These are phyloP conservation scores for Rutilus rutilus DNA, from an alignment of 2,113 vertebrate species.

Conservation along the genomic window DNA sequence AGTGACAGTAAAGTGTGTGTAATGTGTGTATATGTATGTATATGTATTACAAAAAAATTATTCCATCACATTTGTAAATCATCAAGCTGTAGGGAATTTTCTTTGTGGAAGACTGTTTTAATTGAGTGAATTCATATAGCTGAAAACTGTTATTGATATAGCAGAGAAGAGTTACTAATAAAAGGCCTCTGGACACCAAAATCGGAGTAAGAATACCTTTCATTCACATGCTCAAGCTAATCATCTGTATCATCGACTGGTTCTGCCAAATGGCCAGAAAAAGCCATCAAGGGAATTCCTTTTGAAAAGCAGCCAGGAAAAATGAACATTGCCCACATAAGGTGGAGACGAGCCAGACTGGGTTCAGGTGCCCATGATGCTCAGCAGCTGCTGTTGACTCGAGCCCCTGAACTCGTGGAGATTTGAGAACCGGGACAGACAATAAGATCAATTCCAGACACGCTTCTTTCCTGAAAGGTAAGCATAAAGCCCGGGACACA, in stretches of 20 bases:
- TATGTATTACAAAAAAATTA: neutral
- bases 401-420: neutral
- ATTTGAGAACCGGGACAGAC: neutral
- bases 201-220: constrained; percentile 11
- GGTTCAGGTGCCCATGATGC: constrained; percentile 5
- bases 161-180: neutral
- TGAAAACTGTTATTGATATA: neutral
- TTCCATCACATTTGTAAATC: neutral
- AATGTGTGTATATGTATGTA: neutral
- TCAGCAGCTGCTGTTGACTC: constrained; percentile 14
- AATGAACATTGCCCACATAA: neutral
- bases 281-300: constrained; percentile 39
- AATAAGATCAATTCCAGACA: constrained; percentile 55
- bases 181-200: constrained; percentile 4
- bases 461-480: constrained; percentile 60
- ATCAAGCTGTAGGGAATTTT: neutral
- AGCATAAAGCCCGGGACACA: neutral
- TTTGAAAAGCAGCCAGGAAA: constrained; percentile 34
- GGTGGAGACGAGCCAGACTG: constrained; percentile 3
- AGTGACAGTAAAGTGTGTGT: too few species aligned
- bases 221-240: constrained; percentile 19
- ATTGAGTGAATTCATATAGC: neutral
- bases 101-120: neutral
- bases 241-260: constrained; percentile 9
- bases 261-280: constrained; percentile 20